A percentile compares a stretch with the other conserved stretches of the same genome.
Evolutionary conservation across 2,797 vertebrate genomes (phyloP).

Genomic region (Rhinoraja longicauda): DNA sequence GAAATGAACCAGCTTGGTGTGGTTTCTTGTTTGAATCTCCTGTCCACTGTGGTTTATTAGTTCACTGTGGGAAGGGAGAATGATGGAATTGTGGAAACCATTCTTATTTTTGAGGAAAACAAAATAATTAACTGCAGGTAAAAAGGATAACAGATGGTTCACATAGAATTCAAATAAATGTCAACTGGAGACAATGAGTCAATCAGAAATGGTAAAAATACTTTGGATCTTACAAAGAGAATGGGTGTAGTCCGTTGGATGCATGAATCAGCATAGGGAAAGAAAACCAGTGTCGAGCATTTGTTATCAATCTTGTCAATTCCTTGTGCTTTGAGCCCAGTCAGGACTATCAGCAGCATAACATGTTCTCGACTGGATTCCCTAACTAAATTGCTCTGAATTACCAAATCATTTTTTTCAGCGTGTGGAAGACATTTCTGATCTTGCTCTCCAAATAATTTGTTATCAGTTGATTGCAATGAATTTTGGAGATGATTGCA

Average conservation of each 20-base stretch:
- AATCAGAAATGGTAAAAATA: not conserved
- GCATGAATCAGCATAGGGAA: not conserved
- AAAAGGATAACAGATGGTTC: constrained; percentile 24
- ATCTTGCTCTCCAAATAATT: not conserved
- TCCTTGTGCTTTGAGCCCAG: not conserved
- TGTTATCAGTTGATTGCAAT: not conserved
- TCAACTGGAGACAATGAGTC: not conserved
- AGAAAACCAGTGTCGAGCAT: not conserved
- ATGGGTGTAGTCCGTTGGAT: constrained; percentile 11
- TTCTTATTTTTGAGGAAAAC: not conserved
- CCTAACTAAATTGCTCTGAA: not conserved
- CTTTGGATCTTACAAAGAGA: not conserved
- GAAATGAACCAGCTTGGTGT: not conserved
- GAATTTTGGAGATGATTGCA: not conserved
- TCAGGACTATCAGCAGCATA: not conserved
- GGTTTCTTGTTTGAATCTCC: not conserved
- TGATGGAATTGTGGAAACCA: no score
- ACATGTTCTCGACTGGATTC: not conserved
- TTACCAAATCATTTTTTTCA: not conserved
- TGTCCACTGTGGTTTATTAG: not conserved
- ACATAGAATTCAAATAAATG: not conserved
- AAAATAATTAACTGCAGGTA: constrained; percentile 4
- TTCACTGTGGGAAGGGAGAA: not conserved
- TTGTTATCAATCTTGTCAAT: not conserved
- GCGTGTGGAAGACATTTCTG: not conserved